A percentile compares a stretch with the other conserved stretches of the same genome.
Conservation (phyloP, 1,140 invertebrate genomes). For the Drosophila pseudoananassae region DNA sequence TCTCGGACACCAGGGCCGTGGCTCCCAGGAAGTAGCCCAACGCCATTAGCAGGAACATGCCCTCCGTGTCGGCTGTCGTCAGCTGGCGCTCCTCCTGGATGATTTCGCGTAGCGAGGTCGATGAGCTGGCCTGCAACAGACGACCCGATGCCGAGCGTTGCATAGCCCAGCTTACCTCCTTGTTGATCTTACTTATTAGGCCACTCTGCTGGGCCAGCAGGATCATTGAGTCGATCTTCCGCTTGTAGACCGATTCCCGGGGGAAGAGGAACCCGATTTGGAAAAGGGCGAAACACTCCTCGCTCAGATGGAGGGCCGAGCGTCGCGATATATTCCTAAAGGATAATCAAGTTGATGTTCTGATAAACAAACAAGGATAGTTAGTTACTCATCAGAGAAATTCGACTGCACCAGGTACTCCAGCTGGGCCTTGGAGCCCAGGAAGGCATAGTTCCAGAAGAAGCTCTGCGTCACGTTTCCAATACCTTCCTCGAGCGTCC, state of each 20-base stretch:
- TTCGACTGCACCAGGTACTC: conserved; percentile 89
- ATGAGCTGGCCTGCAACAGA: conserved; percentile 85
- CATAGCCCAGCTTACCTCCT: conserved; percentile 89
- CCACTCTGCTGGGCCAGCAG: conserved; percentile 87
- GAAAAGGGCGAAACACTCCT: conserved; percentile 89
- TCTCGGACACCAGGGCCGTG: conserved; percentile 86
- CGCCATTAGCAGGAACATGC: conserved; percentile 90
- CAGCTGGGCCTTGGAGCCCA: conserved; percentile 88
- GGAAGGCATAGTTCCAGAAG: conserved; percentile 90
- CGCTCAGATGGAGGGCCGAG: conserved; percentile 88
- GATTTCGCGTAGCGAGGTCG: conserved; percentile 63
- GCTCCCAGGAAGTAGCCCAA: conserved; percentile 87
- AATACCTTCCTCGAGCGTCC: conserved; percentile 87
- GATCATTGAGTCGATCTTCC: conserved; percentile 86
- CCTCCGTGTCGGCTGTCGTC: conserved; percentile 90
- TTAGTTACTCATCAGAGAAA: conserved; percentile 86
- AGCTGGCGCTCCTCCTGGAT: conserved; percentile 88
- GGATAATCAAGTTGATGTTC: not conserved
- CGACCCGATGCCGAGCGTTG: conserved; percentile 86
- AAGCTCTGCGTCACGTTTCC: conserved; percentile 89
- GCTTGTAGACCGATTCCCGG: conserved; percentile 86
- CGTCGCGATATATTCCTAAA: conserved; percentile 85
- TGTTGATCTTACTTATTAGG: conserved; percentile 87
- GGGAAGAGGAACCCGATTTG: conserved; percentile 87
- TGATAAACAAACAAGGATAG: not conserved